Evolutionary conservation across 2,113 vertebrate species (phyloP).

Genomic region (Melanostigma gelatinosum): DNA sequence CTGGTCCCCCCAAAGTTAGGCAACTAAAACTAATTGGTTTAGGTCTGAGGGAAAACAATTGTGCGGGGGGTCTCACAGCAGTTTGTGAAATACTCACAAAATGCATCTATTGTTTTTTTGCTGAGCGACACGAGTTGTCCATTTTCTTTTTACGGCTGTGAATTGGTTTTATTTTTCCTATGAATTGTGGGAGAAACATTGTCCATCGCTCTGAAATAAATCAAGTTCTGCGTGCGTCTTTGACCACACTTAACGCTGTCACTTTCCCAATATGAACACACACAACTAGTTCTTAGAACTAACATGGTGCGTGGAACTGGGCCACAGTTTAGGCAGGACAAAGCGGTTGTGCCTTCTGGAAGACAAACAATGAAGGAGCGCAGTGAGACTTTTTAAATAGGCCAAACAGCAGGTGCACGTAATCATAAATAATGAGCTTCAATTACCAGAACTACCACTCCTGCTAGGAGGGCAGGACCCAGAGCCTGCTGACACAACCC

Average conservation of each 20-base stretch:
- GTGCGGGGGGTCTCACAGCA: too few relatives aligned
- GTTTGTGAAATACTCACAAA: too few relatives aligned
- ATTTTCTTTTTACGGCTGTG: too few relatives aligned
- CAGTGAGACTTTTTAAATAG: constrained; percentile 27
- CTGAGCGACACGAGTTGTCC: too few relatives aligned
- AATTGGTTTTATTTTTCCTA: too few relatives aligned
- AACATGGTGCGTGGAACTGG: background rate
- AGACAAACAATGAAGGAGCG: background rate
- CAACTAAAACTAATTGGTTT: background rate
- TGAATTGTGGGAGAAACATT: too few relatives aligned
- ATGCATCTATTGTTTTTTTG: too few relatives aligned
- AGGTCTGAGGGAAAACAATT: too few relatives aligned
- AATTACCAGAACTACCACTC: constrained; percentile 32
- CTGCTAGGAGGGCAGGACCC: constrained; percentile 11
- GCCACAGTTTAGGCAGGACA: background rate
- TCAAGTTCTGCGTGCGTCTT: background rate
- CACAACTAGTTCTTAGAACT: background rate
- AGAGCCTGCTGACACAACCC: background rate
- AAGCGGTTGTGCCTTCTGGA: background rate
- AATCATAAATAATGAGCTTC: constrained; percentile 51
- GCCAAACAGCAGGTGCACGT: constrained; percentile 49
- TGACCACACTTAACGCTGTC: background rate
- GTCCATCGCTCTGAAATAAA: background rate
- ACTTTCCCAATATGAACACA: background rate
- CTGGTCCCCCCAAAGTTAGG: background rate